Evolutionary conservation across 2,888 invertebrate genomes (phyloP).

Genomic region (Eurois occulta): DNA sequence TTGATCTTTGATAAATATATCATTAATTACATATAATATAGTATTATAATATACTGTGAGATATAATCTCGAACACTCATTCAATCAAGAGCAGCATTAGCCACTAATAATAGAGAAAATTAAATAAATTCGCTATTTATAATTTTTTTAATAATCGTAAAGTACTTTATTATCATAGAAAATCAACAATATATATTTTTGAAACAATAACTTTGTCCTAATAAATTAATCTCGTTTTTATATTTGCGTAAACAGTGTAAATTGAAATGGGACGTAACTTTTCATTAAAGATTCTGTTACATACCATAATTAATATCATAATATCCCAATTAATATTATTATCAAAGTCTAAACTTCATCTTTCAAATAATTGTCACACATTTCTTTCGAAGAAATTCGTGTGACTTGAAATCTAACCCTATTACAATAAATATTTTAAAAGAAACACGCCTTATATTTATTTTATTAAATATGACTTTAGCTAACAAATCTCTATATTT

Average conservation of each 20-base stretch:
- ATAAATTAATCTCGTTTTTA: slow-evolving; percentile 48
- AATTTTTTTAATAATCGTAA: slow-evolving; percentile 45
- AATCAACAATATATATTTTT: slow-evolving; percentile 66
- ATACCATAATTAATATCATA: slow-evolving; percentile 6
- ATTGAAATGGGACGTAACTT: slow-evolving; percentile 43
- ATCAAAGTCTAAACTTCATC: slow-evolving; percentile 27
- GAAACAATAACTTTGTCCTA: slow-evolving; percentile 58
- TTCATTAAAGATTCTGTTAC: slow-evolving; percentile 12
- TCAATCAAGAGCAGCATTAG: slow-evolving; percentile 80
- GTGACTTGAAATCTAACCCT: slow-evolving; percentile 52
- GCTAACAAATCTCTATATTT: slow-evolving; percentile 57
- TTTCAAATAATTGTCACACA: slow-evolving; percentile 38
- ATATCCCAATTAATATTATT: slow-evolving; percentile 45
- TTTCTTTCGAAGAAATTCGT: slow-evolving; percentile 60
- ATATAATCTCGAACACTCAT: slow-evolving; percentile 78
- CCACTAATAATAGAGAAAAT: slow-evolving; percentile 70
- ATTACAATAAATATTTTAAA: slow-evolving; percentile 58
- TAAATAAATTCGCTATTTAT: slow-evolving; percentile 57
- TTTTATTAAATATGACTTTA: slow-evolving; percentile 55
- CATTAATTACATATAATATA: slow-evolving; percentile 65
- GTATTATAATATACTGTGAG: slow-evolving; percentile 69
- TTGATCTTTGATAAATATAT: slow-evolving; percentile 73
- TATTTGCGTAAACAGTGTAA: slow-evolving; percentile 43
- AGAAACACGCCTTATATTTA: slow-evolving; percentile 57
- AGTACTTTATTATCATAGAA: slow-evolving; percentile 61